phyloP scores from a whole-genome alignment of 2,888 invertebrate species.

The Tenthredo livida region DNA sequence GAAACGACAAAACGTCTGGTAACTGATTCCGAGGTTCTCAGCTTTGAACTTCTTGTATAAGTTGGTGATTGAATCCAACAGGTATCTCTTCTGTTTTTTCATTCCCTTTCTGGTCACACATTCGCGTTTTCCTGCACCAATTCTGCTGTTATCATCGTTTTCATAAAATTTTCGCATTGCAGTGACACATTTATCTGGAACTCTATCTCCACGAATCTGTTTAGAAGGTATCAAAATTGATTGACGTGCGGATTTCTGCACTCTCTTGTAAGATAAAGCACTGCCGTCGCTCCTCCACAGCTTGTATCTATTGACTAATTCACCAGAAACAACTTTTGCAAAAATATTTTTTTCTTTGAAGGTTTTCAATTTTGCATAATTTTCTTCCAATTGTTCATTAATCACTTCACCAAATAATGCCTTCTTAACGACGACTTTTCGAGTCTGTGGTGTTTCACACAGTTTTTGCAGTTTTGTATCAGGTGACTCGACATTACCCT shows the following conservation, averaged over 20 bases:
- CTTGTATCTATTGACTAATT: conserved; percentile 53
- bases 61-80: conserved; percentile 62
- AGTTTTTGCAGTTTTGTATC: not conserved
- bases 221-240: conserved; percentile 9
- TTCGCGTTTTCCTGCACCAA: conserved; percentile 65
- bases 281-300: conserved; percentile 46
- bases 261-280: conserved; percentile 57
- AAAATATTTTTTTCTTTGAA: conserved; percentile 55
- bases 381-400: conserved; percentile 54
- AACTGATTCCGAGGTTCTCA: conserved; percentile 55
- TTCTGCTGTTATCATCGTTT: conserved; percentile 65
- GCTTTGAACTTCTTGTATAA: conserved; percentile 63
- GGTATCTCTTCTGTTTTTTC: conserved; percentile 63
- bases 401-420: conserved; percentile 53
- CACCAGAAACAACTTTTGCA: conserved; percentile 49
- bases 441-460: not conserved
- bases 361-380: conserved; percentile 52
- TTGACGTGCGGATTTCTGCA: conserved; percentile 53
- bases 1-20: conserved; percentile 59
- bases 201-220: conserved; percentile 7
- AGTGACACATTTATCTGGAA: not conserved
- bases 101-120: conserved; percentile 64
- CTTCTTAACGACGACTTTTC: conserved; percentile 31
- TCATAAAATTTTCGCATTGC: conserved; percentile 59
- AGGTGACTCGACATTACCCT: not conserved